Conservation (phyloP, 2,888 invertebrate genomes). For the Calliopum simillimum region DNA sequence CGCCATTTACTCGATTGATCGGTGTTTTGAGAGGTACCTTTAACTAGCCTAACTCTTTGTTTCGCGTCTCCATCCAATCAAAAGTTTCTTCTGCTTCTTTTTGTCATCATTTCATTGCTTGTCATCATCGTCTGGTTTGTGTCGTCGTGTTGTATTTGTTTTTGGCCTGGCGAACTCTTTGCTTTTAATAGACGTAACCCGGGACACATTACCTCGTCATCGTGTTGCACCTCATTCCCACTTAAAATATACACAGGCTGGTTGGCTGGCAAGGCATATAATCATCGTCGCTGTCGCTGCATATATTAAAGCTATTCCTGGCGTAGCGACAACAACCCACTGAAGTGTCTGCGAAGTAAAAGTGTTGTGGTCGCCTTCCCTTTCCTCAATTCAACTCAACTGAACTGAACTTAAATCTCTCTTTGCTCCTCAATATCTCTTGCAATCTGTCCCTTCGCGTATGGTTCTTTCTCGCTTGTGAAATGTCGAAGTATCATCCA, state of each 20-base stretch:
- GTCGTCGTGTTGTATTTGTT: constrained; percentile 18
- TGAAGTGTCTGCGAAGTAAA: background rate
- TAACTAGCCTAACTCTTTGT: too few species aligned
- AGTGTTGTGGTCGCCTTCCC: background rate
- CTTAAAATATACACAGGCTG: constrained; percentile 27
- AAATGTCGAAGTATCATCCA: constrained; percentile 24
- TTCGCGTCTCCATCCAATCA: background rate
- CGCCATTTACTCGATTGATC: constrained; percentile 28
- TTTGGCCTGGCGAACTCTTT: constrained; percentile 24
- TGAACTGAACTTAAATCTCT: background rate
- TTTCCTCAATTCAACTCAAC: background rate
- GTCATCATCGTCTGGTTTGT: constrained; percentile 20
- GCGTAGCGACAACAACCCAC: constrained; percentile 25
- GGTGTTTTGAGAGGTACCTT: constrained; percentile 25
- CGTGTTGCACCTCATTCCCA: constrained; percentile 15
- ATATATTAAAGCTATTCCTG: constrained; percentile 22
- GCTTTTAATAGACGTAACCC: constrained; percentile 45
- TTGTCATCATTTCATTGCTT: constrained; percentile 11
- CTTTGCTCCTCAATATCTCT: background rate
- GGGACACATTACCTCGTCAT: constrained; percentile 29
- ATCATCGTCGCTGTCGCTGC: constrained; percentile 1
- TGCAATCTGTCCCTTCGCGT: background rate
- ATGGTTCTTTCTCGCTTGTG: background rate
- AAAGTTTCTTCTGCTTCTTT: background rate
- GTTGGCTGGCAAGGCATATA: constrained; percentile 10